phyloP scores from a whole-genome alignment of 1,140 invertebrate genomes.

The Drosophila malerkotliana region DNA sequence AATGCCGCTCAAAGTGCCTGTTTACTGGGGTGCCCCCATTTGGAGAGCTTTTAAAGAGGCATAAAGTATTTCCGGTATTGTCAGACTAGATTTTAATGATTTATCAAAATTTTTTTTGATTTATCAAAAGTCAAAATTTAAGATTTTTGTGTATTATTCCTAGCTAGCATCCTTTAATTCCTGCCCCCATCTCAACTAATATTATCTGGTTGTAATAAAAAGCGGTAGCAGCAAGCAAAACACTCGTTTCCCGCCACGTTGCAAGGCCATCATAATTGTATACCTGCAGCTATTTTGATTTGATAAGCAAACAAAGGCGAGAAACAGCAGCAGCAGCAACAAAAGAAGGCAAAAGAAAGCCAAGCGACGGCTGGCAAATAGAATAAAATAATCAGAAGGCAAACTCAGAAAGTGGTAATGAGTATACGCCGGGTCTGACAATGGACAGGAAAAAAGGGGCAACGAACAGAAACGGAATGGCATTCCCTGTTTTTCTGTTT shows the following conservation, averaged over 20 bases:
- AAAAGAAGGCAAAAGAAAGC: constrained; percentile 15
- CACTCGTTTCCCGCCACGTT: neutral
- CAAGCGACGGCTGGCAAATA: constrained; percentile 58
- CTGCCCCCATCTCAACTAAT: neutral
- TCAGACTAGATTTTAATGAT: neutral
- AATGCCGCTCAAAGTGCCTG: neutral
- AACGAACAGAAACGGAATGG: constrained; percentile 10
- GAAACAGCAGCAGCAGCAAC: constrained; percentile 12
- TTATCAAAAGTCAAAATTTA: neutral
- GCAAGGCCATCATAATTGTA: constrained; percentile 23
- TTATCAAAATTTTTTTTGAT: no score
- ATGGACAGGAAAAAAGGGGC: constrained; percentile 13
- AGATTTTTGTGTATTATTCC: neutral
- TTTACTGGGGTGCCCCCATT: neutral
- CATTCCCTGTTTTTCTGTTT: constrained; percentile 44
- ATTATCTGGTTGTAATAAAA: constrained; percentile 7
- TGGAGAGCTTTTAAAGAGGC: neutral
- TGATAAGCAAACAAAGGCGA: constrained; percentile 46
- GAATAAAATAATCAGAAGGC: constrained; percentile 75
- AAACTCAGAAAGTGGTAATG: constrained; percentile 74
- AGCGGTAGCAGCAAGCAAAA: neutral
- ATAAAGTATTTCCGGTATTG: neutral
- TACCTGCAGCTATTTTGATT: constrained; percentile 59
- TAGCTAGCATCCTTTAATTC: neutral
- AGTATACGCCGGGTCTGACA: constrained; percentile 65